phyloP scores from a whole-genome alignment of 2,888 invertebrate species.

The Charanyca ferruginea region DNA sequence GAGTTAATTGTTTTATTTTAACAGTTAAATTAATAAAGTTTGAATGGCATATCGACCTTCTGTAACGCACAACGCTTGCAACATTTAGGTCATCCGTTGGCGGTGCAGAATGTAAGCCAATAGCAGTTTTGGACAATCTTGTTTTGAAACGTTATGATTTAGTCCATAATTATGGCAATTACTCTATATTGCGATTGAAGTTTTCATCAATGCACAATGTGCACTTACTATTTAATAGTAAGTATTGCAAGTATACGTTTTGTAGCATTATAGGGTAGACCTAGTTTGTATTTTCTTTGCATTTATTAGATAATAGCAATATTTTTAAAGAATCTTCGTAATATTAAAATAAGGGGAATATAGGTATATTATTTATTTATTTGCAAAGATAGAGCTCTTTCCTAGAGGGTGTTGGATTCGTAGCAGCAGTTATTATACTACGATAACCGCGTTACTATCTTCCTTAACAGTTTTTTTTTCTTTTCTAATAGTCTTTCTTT shows the following conservation, averaged over 20 bases:
- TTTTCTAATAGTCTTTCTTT: too few relatives aligned
- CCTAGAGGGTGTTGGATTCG: background rate
- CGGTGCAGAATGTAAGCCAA: conserved; percentile 36
- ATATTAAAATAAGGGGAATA: too few relatives aligned
- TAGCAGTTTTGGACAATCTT: conserved; percentile 47
- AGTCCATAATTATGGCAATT: conserved; percentile 50
- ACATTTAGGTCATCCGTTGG: conserved; percentile 66
- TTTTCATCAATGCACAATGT: conserved; percentile 23
- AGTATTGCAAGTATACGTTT: conserved; percentile 17
- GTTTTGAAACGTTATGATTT: conserved; percentile 54
- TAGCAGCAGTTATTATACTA: background rate
- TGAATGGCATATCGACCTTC: conserved; percentile 67
- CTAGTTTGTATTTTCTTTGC: too few relatives aligned
- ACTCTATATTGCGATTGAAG: conserved; percentile 32
- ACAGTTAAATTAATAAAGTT: conserved; percentile 51
- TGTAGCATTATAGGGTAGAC: background rate
- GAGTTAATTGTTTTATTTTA: conserved; percentile 47
- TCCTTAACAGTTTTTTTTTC: too few relatives aligned
- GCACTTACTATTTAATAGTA: too few relatives aligned
- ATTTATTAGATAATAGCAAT: too few relatives aligned
- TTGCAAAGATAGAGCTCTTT: background rate
- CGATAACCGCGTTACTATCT: too few relatives aligned
- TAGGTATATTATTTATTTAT: too few relatives aligned
- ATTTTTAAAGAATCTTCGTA: too few relatives aligned
- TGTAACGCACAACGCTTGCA: conserved; percentile 59